Evolutionary conservation across 2,888 invertebrate species (phyloP), one percentile per base, ranked within the genome.

Genomic region (Cantharis nigra): DNA sequence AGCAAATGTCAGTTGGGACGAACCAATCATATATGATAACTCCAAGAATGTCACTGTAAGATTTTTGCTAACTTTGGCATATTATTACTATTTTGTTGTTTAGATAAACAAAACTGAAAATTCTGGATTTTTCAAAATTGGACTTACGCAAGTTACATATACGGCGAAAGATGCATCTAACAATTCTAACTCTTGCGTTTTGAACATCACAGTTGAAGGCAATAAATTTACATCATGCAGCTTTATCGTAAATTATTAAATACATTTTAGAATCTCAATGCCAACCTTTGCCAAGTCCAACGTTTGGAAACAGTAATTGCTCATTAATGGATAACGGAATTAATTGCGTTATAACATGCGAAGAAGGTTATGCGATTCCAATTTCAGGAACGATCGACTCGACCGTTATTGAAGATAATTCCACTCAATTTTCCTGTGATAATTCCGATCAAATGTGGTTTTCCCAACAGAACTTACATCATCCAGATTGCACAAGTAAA

Each of bases 131-230:
- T 91, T 93, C 82, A 87, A 89, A 1, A 81, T 91, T 49, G 93
- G 93, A 0, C 88, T 87, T 18, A 92, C 92, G 2, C 83, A 87
- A 65, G 89, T 93, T 1, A 89, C 88, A 3, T 94, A 93, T 81
- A 90, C 87, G 4, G 93, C 91, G 0, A 88, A 85, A 13, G 94
- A 94, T 84, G 83, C 86, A 14, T 91, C 89, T 20, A 90, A 90
- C 69, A 94, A 94, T 83, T 89, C 87, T 14, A 92, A 90, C 70
- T 89, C 86, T 13, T 94, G 94, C 83, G 83, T 88, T 18, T 88
- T 94, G 65, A 91, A 90, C 82, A 89, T 94, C 71, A 91, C 90
- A 11, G 90, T 94, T 2, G 90, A 91, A 89, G 90, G 92, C 91
- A 85, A 82, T 79, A 23, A 23, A 13, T 5, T 23, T 20, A 23